phyloP scores from a whole-genome alignment of 1,140 invertebrate species.

The Caerostris darwini region DNA sequence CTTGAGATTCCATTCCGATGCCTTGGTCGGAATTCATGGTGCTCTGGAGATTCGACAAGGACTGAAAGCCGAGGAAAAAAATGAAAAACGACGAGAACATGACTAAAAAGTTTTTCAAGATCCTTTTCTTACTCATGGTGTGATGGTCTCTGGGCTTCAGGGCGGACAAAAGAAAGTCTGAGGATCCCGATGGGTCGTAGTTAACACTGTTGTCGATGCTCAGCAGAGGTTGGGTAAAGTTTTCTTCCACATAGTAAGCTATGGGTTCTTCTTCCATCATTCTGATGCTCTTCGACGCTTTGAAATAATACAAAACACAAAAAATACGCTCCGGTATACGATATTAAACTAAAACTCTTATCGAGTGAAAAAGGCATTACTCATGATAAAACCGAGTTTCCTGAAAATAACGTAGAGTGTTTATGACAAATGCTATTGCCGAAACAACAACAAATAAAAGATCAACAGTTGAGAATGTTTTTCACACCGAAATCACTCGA shows the following conservation, averaged over 20 bases:
- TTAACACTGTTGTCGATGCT: constrained; percentile 27
- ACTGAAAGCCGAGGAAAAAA: constrained; percentile 96
- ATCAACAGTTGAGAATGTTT: not conserved
- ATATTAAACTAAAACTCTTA: not conserved
- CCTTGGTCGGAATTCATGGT: constrained; percentile 68
- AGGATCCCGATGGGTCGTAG: not conserved
- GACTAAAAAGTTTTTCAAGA: constrained; percentile 92
- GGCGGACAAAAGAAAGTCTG: not conserved
- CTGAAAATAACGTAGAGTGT: not conserved
- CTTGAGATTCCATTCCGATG: constrained; percentile 67
- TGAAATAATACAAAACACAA: not conserved
- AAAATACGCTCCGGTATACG: not conserved
- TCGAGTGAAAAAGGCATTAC: not conserved
- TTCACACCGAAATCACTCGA: not conserved
- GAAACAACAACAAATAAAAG: not conserved
- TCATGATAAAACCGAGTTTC: not conserved
- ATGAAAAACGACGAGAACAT: constrained; percentile 94
- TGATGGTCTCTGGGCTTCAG: not conserved
- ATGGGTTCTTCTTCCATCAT: constrained; percentile 65
- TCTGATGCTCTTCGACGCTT: not conserved
- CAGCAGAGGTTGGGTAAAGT: not conserved
- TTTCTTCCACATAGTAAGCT: constrained; percentile 44
- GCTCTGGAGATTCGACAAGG: constrained; percentile 83
- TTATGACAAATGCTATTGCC: not conserved
- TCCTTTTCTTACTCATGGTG: constrained; percentile 87